Evolutionary conservation across 1,140 invertebrate species (phyloP), one percentile per base, ranked within the genome.

Genomic region (Plodia interpunctella): DNA sequence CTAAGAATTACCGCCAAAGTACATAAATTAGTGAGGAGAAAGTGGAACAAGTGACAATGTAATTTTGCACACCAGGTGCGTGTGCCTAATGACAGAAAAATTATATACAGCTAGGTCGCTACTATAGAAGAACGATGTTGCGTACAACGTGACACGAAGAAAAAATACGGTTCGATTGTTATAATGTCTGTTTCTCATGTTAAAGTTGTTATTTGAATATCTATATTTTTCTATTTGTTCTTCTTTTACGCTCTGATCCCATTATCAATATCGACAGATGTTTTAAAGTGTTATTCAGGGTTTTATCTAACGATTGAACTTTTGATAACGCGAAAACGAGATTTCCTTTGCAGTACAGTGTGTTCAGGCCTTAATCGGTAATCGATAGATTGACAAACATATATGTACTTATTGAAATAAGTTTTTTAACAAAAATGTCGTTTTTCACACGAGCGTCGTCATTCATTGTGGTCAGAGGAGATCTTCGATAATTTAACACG

Each of bases 381-480:
- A 53, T 53, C 51, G 21, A 53, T 53, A 53, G 19, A 25, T 25
- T 13, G 20, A 53, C 51, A 53, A 25, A 51, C 18, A 51, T 11
- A n/a, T n/a, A n/a, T n/a, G n/a, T n/a, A n/a, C n/a, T n/a, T n/a
- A n/a, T n/a, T n/a, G n/a, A n/a, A n/a, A n/a, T n/a, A n/a, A n/a
- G n/a, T n/a, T n/a, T n/a, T n/a, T n/a, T n/a, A n/a, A n/a, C n/a
- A n/a, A n/a, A n/a, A n/a, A n/a, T n/a, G n/a, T n/a, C n/a, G n/a
- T n/a, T n/a, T n/a, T n/a, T n/a, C n/a, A n/a, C n/a, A n/a, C n/a
- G n/a, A n/a, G n/a, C n/a, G n/a, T n/a, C n/a, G n/a, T n/a, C n/a
- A n/a, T n/a, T n/a, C n/a, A n/a, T n/a, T n/a, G n/a, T n/a, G n/a
- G n/a, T n/a, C n/a, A n/a, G n/a, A n/a, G n/a, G n/a, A n/a, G n/a